phyloP scores from a whole-genome alignment of 2,113 vertebrate genomes.

The Datnioides undecimradiatus region DNA sequence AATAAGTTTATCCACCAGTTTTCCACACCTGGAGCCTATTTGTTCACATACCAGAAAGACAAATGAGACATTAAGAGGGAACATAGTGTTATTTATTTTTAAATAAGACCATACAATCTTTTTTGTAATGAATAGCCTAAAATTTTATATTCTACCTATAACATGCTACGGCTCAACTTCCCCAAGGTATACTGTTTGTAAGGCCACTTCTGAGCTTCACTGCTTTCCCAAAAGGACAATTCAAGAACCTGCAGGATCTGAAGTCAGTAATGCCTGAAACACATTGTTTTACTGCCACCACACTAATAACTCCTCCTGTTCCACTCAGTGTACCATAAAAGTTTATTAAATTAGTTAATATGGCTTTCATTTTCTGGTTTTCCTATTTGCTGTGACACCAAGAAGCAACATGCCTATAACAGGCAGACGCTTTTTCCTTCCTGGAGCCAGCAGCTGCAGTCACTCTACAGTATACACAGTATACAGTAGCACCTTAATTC shows the following conservation, averaged over 20 bases:
- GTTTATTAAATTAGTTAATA: constrained; percentile 22
- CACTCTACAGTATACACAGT: constrained; percentile 53
- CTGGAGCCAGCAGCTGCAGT: not conserved
- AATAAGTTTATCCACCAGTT: constrained; percentile 53
- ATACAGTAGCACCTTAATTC: constrained; percentile 38
- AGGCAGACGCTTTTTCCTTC: not conserved
- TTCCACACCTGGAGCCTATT: not conserved
- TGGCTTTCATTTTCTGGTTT: constrained; percentile 46
- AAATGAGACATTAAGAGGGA: not conserved
- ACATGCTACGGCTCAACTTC: constrained; percentile 18
- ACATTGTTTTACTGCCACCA: not conserved
- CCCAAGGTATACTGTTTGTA: constrained; percentile 23
- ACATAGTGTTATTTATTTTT: constrained; percentile 23
- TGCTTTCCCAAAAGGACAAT: not conserved
- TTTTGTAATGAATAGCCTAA: not conserved
- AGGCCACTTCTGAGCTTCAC: constrained; percentile 44
- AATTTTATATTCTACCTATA: constrained; percentile 56
- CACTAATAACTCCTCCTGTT: not conserved
- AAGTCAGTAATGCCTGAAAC: not conserved
- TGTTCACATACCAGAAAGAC: not conserved
- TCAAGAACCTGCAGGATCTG: not conserved
- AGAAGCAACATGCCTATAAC: not conserved
- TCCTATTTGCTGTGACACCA: not conserved
- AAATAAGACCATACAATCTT: constrained; percentile 36
- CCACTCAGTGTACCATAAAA: not conserved